Evolutionary conservation across 2,888 invertebrate genomes (phyloP).

Genomic region (Strigamia crassipes): DNA sequence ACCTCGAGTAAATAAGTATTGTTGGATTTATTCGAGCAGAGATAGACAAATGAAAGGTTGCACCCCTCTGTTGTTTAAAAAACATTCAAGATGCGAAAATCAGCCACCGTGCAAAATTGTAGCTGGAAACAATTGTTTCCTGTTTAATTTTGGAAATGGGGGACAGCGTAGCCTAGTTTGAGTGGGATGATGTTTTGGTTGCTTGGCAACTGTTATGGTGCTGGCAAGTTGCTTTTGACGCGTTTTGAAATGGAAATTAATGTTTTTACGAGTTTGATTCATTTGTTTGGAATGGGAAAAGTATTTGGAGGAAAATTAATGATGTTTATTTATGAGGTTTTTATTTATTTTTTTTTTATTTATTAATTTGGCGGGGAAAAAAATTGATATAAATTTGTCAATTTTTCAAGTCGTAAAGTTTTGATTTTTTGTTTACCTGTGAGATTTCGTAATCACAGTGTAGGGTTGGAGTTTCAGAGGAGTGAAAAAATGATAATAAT

Average conservation of each 20-base stretch:
- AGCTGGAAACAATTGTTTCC: conserved; percentile 40
- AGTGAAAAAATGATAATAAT: not conserved
- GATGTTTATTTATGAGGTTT: not conserved
- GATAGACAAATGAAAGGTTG: not conserved
- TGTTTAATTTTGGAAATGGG: conserved; percentile 28
- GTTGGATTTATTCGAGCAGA: too few species aligned
- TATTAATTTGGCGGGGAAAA: not conserved
- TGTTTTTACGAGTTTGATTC: not conserved
- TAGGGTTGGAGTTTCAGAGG: not conserved
- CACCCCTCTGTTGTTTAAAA: not conserved
- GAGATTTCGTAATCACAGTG: not conserved
- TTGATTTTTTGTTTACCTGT: not conserved
- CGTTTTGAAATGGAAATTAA: not conserved
- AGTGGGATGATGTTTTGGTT: not conserved
- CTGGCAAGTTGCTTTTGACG: not conserved
- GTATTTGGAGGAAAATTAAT: too few species aligned
- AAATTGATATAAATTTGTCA: not conserved
- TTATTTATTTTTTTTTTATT: not conserved
- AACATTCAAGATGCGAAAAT: not conserved
- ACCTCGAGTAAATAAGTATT: not conserved
- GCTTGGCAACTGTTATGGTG: not conserved
- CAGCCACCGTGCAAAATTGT: conserved; percentile 32
- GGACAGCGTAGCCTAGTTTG: not conserved
- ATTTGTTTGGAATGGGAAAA: not conserved
- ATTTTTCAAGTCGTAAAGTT: not conserved